phyloP scores from a whole-genome alignment of 2,113 vertebrate species.

The Pithys albifrons region DNA sequence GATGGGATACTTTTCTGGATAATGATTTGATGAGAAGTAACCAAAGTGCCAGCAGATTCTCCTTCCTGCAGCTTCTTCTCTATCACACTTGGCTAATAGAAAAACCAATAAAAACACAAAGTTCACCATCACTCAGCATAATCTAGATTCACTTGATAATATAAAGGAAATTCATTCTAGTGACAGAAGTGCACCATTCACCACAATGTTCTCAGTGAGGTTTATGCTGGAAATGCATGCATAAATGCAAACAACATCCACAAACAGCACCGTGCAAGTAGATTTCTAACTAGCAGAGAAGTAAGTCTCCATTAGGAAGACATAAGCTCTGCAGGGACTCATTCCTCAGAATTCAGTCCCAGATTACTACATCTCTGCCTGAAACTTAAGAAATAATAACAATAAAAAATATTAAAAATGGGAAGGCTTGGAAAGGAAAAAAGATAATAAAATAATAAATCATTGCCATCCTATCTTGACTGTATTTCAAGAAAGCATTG shows the following conservation, averaged over 20 bases:
- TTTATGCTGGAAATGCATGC: constrained; percentile 34
- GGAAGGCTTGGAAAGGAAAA: constrained; percentile 28
- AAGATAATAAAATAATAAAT: constrained; percentile 11
- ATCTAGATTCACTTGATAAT: constrained; percentile 18
- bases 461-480: not conserved
- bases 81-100: constrained; percentile 71
- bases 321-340: not conserved
- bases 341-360: not conserved
- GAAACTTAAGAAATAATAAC: not conserved
- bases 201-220: not conserved
- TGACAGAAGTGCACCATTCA: not conserved
- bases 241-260: not conserved
- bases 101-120: constrained; percentile 75
- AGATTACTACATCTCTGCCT: constrained; percentile 5
- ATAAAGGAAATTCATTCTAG: constrained; percentile 15
- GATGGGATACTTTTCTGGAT: constrained; percentile 79
- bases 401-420: not conserved
- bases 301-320: not conserved
- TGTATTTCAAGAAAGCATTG: constrained; percentile 15
- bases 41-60: constrained; percentile 68
- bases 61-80: constrained; percentile 74
- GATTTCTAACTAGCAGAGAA: not conserved
- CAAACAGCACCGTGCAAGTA: not conserved
- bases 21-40: constrained; percentile 78
- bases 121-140: constrained; percentile 53